These are phyloP conservation scores for Lerema accius DNA, from an alignment of 1,140 invertebrate species.

Conservation along the genomic window DNA sequence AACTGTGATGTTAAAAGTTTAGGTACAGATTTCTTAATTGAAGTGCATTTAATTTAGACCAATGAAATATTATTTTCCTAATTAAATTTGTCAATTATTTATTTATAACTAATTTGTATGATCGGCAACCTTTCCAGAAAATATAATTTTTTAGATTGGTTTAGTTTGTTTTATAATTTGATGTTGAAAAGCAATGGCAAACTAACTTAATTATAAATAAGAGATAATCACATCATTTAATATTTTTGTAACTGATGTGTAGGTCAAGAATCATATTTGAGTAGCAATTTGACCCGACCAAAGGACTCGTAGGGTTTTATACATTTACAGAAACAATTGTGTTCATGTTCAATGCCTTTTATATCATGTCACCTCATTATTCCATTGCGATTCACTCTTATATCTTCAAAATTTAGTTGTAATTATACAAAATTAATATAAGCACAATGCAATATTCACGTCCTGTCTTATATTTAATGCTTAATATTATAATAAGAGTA, in stretches of 20 bases:
- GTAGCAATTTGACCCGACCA: not conserved
- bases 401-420: not conserved
- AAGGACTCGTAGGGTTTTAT: not conserved
- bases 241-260: not conserved
- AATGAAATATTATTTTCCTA: conserved; percentile 46
- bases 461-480: not conserved
- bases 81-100: conserved; percentile 22
- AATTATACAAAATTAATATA: not conserved
- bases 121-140: not conserved
- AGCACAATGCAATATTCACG: not conserved
- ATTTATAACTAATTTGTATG: conserved; percentile 12
- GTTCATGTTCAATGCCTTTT: conserved; percentile 22
- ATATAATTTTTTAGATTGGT: no score
- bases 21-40: conserved; percentile 63
- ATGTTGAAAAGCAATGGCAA: not conserved
- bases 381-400: not conserved
- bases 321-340: conserved; percentile 7
- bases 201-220: not conserved
- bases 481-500: not conserved
- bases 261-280: not conserved
- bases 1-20: conserved; percentile 76
- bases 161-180: not conserved
- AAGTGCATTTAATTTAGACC: conserved; percentile 77
- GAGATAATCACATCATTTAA: not conserved
- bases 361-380: conserved; percentile 4